Conservation (phyloP, 30 jellyfish, hydroid and myxozoan genomes). For the Turritopsis dohrnii region DNA sequence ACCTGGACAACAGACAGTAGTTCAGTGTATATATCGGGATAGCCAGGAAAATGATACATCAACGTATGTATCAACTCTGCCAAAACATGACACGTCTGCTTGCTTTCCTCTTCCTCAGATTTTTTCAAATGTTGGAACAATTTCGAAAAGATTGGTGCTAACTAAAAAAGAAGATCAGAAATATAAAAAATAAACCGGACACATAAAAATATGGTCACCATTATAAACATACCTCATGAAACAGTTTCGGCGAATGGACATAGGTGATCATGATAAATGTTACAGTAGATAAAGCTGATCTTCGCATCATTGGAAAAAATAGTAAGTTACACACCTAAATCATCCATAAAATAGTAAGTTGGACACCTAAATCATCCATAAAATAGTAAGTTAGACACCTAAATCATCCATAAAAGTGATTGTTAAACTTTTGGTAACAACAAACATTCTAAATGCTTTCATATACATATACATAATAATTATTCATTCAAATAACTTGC, state of each 20-base stretch:
- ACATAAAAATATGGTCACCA: not conserved
- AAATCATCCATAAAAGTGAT: constrained; percentile 4
- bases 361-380: too few relatives aligned
- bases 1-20: constrained; percentile 50
- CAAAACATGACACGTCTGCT: constrained; percentile 14
- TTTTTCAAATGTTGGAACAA: constrained; percentile 43
- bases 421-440: too few relatives aligned
- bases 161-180: constrained; percentile 17
- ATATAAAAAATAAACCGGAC: not conserved
- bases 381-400: too few relatives aligned
- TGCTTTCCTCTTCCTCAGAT: constrained; percentile 16
- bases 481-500: too few relatives aligned
- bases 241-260: constrained; percentile 63
- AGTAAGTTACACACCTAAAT: constrained; percentile 58
- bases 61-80: constrained; percentile 64
- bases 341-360: too few relatives aligned
- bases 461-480: too few relatives aligned
- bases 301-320: constrained; percentile 47
- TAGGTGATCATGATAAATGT: constrained; percentile 56
- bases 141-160: constrained; percentile 48
- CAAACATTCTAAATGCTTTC: too few relatives aligned
- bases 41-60: constrained; percentile 76
- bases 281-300: constrained; percentile 55
- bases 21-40: constrained; percentile 41
- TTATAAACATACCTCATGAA: constrained; percentile 50